Evolutionary conservation across 2,888 invertebrate species (phyloP), one percentile per base, ranked within the genome.

Genomic region (Lucinisca nassula): DNA sequence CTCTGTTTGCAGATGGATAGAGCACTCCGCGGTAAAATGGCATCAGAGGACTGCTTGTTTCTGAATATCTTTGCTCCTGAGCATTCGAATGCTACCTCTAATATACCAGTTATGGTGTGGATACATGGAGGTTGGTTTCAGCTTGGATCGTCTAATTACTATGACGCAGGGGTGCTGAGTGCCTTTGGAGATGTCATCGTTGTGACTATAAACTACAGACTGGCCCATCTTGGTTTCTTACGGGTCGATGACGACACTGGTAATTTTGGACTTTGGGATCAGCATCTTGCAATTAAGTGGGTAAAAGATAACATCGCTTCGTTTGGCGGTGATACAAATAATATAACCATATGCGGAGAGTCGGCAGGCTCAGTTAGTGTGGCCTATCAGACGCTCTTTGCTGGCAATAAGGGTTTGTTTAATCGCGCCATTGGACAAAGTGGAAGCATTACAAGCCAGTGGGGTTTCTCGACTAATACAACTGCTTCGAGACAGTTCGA

Each of bases 191-290:
- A 88, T 27, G 90, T 92, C 10, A 77, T 92, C 12, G 89, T 92
- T 24, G 92, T 93, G 4, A 91, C 91, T 0, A 85, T 93, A 0
- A 92, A 93, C 77, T 93, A 93, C 45, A 70, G 93, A 32, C 51
- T 93, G n/a, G 85, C 89, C 0, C 51, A 89, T 0, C 87, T 92
- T 73, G 93, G 93, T 6, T 95, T 94, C 85, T 72, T 95, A 40
- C 84, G 91, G 12, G 80, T 73, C 24, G 88, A 91, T 78, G 67
- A 83, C 0, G 74, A 78, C 14, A 90, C 79, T 3, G 94, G 94
- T 12, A 94, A 94, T 83, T 91, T 80, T 77, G 94, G 93, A 0
- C 83, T 94, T 12, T 93, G 92, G 89, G 94, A 94, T 78, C 93
- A 94, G 82, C 84, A 90, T 32, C 49, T 89, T 27, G 94, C 94